Evolutionary conservation across 1,140 invertebrate species (phyloP), one percentile per base, ranked within the genome.

Genomic region (Dinoponera quadriceps): DNA sequence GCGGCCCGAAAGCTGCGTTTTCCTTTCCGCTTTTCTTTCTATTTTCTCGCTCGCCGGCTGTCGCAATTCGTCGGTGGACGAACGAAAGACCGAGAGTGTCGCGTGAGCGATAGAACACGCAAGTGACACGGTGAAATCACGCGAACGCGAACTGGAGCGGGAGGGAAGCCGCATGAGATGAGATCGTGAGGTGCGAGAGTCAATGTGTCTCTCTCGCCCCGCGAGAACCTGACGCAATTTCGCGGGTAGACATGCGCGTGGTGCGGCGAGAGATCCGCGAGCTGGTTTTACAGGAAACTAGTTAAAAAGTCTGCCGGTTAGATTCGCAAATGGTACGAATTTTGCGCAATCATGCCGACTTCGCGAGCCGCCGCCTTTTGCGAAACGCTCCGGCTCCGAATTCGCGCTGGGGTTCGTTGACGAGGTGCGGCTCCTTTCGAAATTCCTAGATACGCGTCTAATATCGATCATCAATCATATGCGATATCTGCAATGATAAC

Each of bases 101-200:
- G 62, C 49, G 77, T 44, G 68, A 68, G 68, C 77, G 38, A 2
- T 33, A 9, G 3, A 9, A 44, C 38, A 44, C 38, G 38, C 38
- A 44, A 7, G 38, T 7, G 9, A 44, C 38, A 44, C 38, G 62
- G 84, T 85, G 84, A 87, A 85, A 87, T 87, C 84, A 83, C 71
- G 78, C 85, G n/a, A n/a, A 73, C 69, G 65, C 54, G 74, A 85
- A 85, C 71, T 85, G 78, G 84, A 86, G 82, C 77, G 38, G 38
- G 63, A 75, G n/a, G n/a, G 84, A 72, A 75, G 84, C 55, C 63
- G 25, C n/a, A n/a, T 11, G 73, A 68, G 84, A 86, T 75, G 83
- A 82, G 85, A 85, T 82, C 83, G 85, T 81, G 66, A 81, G 59
- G 77, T 27, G 44, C 27, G 78, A 54, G 78, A 54, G 49, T 3